These are phyloP conservation scores for Muntiacus reevesi DNA, from an alignment of 2,113 vertebrate genomes.

Conservation along the genomic window DNA sequence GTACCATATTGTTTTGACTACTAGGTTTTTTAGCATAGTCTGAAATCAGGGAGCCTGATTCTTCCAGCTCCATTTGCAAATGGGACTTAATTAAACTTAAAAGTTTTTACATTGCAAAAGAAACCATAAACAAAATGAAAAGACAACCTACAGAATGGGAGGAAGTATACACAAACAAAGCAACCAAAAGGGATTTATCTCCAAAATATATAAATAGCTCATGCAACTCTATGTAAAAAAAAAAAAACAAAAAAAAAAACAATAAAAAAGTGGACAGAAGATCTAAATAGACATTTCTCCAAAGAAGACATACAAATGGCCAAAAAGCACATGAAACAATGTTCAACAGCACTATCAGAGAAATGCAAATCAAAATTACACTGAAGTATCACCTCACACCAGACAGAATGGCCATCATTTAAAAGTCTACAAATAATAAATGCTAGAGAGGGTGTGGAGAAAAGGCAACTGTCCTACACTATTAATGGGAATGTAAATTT, in stretches of 20 bases:
- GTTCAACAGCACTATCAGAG: background rate
- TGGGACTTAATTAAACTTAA: background rate
- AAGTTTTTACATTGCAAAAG: background rate
- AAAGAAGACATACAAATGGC: background rate
- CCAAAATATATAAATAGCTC: background rate
- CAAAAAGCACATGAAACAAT: background rate
- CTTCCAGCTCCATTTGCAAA: background rate
- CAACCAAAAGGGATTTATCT: background rate
- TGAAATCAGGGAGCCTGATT: background rate
- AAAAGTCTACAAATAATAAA: background rate
- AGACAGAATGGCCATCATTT: background rate
- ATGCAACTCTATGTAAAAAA: background rate
- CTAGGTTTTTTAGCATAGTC: background rate
- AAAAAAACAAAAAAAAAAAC: background rate
- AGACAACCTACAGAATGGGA: background rate
- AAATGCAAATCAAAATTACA: background rate
- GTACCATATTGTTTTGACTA: background rate
- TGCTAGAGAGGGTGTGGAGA: background rate
- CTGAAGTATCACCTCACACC: background rate
- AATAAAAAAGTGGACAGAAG: background rate
- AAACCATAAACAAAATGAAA: background rate
- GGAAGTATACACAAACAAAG: background rate
- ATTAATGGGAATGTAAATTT: background rate
- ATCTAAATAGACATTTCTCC: background rate
- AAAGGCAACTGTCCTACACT: background rate